A percentile compares a stretch with the other conserved stretches of the same genome.
Conservation (phyloP, 2,113 vertebrate species). For the Catharus minimus region DNA sequence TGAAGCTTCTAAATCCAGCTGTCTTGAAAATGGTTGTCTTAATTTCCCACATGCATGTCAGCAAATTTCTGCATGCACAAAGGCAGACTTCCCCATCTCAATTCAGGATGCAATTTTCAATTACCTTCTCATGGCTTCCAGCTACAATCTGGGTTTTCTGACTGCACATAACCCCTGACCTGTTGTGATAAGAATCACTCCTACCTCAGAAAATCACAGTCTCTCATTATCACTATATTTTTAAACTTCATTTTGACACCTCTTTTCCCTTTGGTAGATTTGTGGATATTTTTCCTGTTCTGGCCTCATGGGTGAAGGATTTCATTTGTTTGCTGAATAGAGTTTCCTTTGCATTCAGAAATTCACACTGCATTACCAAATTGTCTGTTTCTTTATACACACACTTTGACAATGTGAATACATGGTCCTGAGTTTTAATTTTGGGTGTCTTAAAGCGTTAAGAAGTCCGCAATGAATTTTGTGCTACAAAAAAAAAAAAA, state of each 20-base stretch:
- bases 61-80: not conserved
- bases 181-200: not conserved
- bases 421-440: not conserved
- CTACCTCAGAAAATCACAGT: not conserved
- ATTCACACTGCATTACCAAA: not conserved
- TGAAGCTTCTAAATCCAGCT: not conserved
- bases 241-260: not conserved
- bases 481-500: not conserved
- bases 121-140: not conserved
- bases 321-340: not conserved
- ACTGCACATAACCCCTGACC: not conserved
- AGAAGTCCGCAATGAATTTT: not conserved
- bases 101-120: not conserved
- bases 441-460: not conserved
- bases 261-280: not conserved
- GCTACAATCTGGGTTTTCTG: not conserved
- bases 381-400: not conserved
- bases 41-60: not conserved
- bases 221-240: not conserved
- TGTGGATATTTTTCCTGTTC: not conserved
- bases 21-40: not conserved
- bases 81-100: not conserved
- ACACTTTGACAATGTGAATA: not conserved
- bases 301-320: not conserved
- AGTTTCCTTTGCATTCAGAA: not conserved